A percentile compares a stretch with the other conserved stretches of the same genome.
phyloP scores from a whole-genome alignment of 2,888 invertebrate species.

The Periphyllus acericola region DNA sequence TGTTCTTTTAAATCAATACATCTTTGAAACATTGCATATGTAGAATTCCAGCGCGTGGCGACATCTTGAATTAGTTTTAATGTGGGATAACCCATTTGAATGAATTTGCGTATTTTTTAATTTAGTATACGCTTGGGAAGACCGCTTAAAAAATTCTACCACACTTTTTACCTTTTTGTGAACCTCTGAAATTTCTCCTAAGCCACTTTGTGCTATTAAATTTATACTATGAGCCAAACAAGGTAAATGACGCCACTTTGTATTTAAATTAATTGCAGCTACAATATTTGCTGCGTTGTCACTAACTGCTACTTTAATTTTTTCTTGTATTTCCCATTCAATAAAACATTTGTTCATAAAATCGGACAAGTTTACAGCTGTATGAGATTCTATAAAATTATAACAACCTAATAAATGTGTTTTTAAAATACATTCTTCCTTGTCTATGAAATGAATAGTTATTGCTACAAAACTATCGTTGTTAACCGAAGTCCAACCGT shows the following conservation, averaged over 20 bases:
- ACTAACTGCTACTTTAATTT: conserved; percentile 37
- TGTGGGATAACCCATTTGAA: conserved; percentile 28
- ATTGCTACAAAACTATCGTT: conserved; percentile 51
- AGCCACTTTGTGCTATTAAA: conserved; percentile 26
- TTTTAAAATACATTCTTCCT: conserved; percentile 25
- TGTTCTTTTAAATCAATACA: conserved; percentile 61
- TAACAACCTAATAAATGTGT: conserved; percentile 28
- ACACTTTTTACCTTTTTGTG: conserved; percentile 37
- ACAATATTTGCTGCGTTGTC: conserved; percentile 33
- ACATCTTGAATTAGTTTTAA: conserved; percentile 18
- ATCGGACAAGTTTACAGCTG: conserved; percentile 13
- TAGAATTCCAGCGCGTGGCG: conserved; percentile 28
- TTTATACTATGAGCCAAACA: conserved; percentile 32
- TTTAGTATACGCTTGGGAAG: conserved; percentile 28
- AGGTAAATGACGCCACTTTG: conserved; percentile 35
- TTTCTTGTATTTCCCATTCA: conserved; percentile 21
- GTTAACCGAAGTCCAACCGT: conserved; percentile 56
- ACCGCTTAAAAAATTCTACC: conserved; percentile 34
- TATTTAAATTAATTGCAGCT: conserved; percentile 33
- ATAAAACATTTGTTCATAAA: conserved; percentile 32
- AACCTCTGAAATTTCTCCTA: conserved; percentile 19
- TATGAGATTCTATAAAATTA: conserved; percentile 25
- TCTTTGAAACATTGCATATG: conserved; percentile 47
- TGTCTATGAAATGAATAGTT: conserved; percentile 57
- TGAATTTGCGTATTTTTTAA: conserved; percentile 39